Evolutionary conservation across 2,113 vertebrate species (phyloP), one percentile per base, ranked within the genome.

Genomic region (Dolichotis patagonum): DNA sequence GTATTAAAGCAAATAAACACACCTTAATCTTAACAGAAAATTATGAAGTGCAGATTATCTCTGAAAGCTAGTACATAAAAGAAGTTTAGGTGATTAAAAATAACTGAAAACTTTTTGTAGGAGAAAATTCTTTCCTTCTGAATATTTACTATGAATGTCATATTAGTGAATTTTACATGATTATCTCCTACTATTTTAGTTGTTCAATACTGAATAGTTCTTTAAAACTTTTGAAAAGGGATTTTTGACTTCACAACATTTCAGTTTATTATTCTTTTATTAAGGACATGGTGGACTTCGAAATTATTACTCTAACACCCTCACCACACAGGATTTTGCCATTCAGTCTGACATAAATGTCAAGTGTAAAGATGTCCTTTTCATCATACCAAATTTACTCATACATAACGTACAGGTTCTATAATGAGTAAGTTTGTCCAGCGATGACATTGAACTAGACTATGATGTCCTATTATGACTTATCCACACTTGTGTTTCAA

Each of bases 121-220:
- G 26, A 5, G 2, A 10, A 3, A 80, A 56, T 52, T n/a, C 89
- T 80, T 98, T 96, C 56, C 73, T 97, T 71, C 62, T 82, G 56
- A 97, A 85, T 87, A 94, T 97, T 65, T 92, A 95, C 52, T 96
- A 63, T 97, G 49, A 97, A 93, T 96, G 85, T 90, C 93, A 96
- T 28, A 5, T 32, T 92, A 69, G n/a, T 0, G 1, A 97, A 95
- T 96, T 85, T 95, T 56, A 38, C 43, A 75, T 92, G 95, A 94
- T 95, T 88, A 73, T 86, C 82, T 96, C 95, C 58, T 6, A 69
- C n/a, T 95, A 75, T 92, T 95, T 94, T 92, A 85, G 81, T 96
- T 73, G 22, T 93, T 96, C 85, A 97, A 92, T 87, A 81, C 63
- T 77, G 58, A 95, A 71, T 43, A 63, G 24, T 96, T 97, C 81